Evolutionary conservation across 1,140 invertebrate genomes (phyloP), one percentile per base, ranked within the genome.

Genomic region (Artemia franciscana): DNA sequence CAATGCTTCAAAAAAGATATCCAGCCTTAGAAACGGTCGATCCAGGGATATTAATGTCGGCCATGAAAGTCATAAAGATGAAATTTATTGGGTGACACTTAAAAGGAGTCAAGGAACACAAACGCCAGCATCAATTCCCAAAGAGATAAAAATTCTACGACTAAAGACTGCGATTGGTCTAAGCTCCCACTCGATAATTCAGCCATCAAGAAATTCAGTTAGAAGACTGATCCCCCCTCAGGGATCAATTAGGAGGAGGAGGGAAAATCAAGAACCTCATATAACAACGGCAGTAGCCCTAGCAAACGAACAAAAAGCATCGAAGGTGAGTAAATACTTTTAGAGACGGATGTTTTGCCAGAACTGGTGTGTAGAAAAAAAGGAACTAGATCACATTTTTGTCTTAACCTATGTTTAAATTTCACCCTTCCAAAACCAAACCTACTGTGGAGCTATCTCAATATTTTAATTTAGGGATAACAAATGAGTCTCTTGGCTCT

Each of bases 271-370:
- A 58, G 25, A 81, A 56, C 78, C 81, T 67, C 80, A 79, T 2
- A 65, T 83, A 59, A 80, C 83, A 3, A 65, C 66, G 15, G 83
- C 83, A 0, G 86, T 85, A 68, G 82, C 83, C 0, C 84, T 88
- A 0, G 83, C 84, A 21, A 86, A 84, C 5, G 85, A 88, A 68
- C 84, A 88, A 70, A 88, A 88, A 69, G 85, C 85, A 0, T 84
- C 83, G 63, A 88, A 88, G 72, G 82, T 73, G 23, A n/a, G n/a
- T n/a, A n/a, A n/a, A n/a, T n/a, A n/a, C n/a, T n/a, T n/a, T n/a
- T n/a, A n/a, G n/a, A n/a, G n/a, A n/a, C n/a, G n/a, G n/a, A n/a
- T n/a, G n/a, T n/a, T n/a, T n/a, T n/a, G n/a, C n/a, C n/a, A n/a
- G n/a, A n/a, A n/a, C n/a, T n/a, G n/a, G n/a, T n/a, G n/a, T n/a